Base-by-base conservation (phyloP, 2,113 vertebrate genomes). In the Dolichallabes microphthalmus region DNA sequence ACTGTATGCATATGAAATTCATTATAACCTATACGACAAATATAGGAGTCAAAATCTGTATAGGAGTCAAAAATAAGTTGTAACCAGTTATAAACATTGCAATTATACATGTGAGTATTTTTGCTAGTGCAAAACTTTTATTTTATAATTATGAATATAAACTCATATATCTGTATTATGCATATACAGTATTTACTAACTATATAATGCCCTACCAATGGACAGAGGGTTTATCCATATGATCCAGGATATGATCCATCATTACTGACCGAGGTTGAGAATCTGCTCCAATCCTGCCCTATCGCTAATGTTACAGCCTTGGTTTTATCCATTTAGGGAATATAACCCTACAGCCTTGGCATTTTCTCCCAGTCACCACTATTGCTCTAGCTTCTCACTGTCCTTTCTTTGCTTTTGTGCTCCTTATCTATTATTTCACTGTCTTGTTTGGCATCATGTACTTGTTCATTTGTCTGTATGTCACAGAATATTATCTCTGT, bases 341-440 rank as follows among this genome's bases (percentile, higher is more conserved):
- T 45, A 45, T 45, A 7, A 45, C 45, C 45, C 45, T 45, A 45
- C 0, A 45, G 45, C 45, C 45, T 7, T 4, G 8, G 3, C 11
- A 58, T 80, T 60, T 20, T 57, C 2, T 25, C 53, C 57, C 11
- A 32, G 27, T 78, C 52, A 52, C 20, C n/a, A 35, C 10, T 74
- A 14, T 22, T 39, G 20, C 1, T 22, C 13, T 3, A 30, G 52
- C 27, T 11, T 77, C 30, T 61, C 32, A 45, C 19, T 61, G 57
- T 39, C 77, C 55, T 39, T 45, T 22, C 13, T 15, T 61, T 39
- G 32, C 13, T 60, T 15, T 61, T 61, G 32, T 61, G 32, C 22
- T 80, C 77, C 22, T 61, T 60, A 61, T 61, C 30, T 80, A 61
- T 80, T 79, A 79, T 60, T 60, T 19, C 52, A 57, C 75, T 2